Conservation (phyloP, 2,113 vertebrate genomes). For the Spea bombifrons region DNA sequence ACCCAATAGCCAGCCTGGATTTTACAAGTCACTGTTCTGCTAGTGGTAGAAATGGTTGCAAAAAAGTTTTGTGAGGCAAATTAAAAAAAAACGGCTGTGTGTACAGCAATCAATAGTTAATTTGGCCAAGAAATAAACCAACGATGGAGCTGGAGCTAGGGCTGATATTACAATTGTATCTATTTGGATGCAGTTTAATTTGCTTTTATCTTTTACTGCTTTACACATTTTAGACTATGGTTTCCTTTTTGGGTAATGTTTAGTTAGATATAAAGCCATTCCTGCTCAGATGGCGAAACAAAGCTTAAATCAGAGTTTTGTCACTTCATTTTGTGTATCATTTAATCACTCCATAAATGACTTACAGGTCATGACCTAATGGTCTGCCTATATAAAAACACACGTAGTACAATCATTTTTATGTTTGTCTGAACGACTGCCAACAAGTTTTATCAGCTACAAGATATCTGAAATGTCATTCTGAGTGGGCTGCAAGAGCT, state of each 20-base stretch:
- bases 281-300: constrained; percentile 14
- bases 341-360: constrained; percentile 37
- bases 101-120: constrained; percentile 17
- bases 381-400: constrained; percentile 15
- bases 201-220: not conserved
- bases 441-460: constrained; percentile 21
- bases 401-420: constrained; percentile 21
- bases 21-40: no score
- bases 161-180: not conserved
- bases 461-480: constrained; percentile 22
- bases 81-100: not conserved
- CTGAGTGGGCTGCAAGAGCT: not conserved
- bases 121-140: constrained; percentile 7
- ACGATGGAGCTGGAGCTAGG: not conserved
- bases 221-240: not conserved
- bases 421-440: constrained; percentile 22
- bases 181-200: constrained; percentile 5
- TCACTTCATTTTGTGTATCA: constrained; percentile 31
- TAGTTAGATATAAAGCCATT: constrained; percentile 16
- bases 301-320: constrained; percentile 28
- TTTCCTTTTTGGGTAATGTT: not conserved
- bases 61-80: not conserved
- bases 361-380: constrained; percentile 29
- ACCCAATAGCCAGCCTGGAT: no score
- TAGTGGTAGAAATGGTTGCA: no score